Evolutionary conservation across 2,888 invertebrate genomes (phyloP), one percentile per base, ranked within the genome.

Genomic region (Meta bourneti): DNA sequence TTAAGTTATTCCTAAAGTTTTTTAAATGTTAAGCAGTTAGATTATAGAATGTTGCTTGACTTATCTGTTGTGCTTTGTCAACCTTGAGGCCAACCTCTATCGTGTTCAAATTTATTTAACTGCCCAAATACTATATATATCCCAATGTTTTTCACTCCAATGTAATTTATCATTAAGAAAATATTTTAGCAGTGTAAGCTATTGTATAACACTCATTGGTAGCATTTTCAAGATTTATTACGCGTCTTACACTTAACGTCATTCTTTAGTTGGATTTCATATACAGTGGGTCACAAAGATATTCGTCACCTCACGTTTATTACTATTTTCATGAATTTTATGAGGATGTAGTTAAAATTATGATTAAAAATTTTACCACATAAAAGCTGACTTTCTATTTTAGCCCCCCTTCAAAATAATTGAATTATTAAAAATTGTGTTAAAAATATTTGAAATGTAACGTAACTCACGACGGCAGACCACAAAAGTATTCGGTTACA

Each of bases 41-140:
- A 91, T 82, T 91, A 91, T 91, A 91, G 91, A 91, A 75, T 77
- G 91, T 91, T 91, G 91, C 91, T 91, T 91, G 77, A 79, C 87
- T 91, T 87, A 74, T 74, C 82, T 72, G 87, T 82, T 87, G 91
- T 91, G 87, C 87, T 91, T 87, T 91, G 87, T 91, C 83, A 91
- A 83, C 87, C 91, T 91, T 83, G 90, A 90, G 82, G 86, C 69
- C 69, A 5, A 82, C 11, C 74, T 54, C 74, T 16, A 20, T 52
- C 83, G 74, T 74, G 83, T 72, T 51, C 74, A 72, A 81, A 78
- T 78, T 19, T 78, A 61, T 61, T 61, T 61, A 61, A 11, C 16
- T 11, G 13, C 61, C 61, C 11, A 61, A 61, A 16, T 61, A 61
- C 61, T 61, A 61, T 61, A 61, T 61, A 61, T 61, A 61, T 61